Conservation (phyloP, 2,888 invertebrate genomes). For the Anthophora plumipes region DNA sequence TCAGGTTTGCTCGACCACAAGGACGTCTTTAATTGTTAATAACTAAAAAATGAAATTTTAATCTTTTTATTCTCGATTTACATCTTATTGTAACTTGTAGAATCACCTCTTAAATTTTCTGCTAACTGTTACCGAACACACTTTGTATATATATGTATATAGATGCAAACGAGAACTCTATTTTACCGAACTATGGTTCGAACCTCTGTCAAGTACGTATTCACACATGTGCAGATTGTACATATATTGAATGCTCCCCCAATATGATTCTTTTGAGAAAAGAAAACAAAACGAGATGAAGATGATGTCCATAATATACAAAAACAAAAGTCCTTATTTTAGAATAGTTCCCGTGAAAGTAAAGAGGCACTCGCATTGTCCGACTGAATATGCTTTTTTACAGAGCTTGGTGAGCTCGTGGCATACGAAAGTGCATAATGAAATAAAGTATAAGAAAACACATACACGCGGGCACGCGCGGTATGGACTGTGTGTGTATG, state of each 20-base stretch:
- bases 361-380: slow-evolving; percentile 30
- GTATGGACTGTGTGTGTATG: not conserved
- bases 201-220: slow-evolving; percentile 36
- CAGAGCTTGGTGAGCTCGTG: slow-evolving; percentile 3
- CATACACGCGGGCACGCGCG: not conserved
- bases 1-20: too few relatives aligned
- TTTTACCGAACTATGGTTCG: slow-evolving; percentile 22
- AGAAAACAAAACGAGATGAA: slow-evolving; percentile 8
- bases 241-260: slow-evolving; percentile 19
- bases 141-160: not conserved
- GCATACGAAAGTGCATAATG: slow-evolving; percentile 28
- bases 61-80: too few relatives aligned
- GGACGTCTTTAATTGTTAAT: too few relatives aligned
- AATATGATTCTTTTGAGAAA: slow-evolving; percentile 8
- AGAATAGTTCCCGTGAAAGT: slow-evolving; percentile 8
- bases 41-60: too few relatives aligned
- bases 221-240: slow-evolving; percentile 36
- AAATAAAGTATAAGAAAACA: slow-evolving; percentile 18
- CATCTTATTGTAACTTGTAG: too few relatives aligned
- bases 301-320: slow-evolving; percentile 6
- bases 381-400: slow-evolving; percentile 1
- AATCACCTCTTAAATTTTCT: too few relatives aligned
- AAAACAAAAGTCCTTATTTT: slow-evolving; percentile 13
- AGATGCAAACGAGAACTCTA: slow-evolving; percentile 34
- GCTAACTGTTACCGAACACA: not conserved